phyloP scores from a whole-genome alignment of 2,797 vertebrate species.

The Fratercula arctica region DNA sequence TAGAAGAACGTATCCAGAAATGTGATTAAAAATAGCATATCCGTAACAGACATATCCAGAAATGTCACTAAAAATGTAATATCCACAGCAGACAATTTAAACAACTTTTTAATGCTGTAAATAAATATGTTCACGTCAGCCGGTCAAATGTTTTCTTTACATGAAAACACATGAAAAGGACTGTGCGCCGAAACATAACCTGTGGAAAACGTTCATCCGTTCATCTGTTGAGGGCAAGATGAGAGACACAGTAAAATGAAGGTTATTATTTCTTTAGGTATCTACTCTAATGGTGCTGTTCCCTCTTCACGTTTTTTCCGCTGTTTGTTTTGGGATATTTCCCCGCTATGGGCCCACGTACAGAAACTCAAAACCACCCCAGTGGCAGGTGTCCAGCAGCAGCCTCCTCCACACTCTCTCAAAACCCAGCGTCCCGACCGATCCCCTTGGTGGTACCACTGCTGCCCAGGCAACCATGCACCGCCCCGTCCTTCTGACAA shows the following conservation, averaged over 20 bases:
- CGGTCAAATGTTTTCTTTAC: not conserved
- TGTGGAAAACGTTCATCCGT: not conserved
- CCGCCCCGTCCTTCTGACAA: not conserved
- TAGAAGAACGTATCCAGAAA: not conserved
- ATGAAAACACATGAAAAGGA: not conserved
- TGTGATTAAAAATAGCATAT: not conserved
- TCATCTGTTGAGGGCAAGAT: not conserved
- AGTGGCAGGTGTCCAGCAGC: not conserved
- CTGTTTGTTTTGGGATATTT: not conserved
- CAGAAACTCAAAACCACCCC: not conserved
- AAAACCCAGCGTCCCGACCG: not conserved
- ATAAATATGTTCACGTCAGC: not conserved
- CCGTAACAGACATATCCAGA: not conserved
- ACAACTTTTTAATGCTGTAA: not conserved
- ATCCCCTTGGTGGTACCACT: not conserved
- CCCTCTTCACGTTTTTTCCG: not conserved
- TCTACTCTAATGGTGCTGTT: not conserved
- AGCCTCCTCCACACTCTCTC: not conserved
- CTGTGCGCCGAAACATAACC: not conserved
- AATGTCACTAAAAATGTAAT: not conserved
- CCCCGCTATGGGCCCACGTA: not conserved
- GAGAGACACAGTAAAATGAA: not conserved
- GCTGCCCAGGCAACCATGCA: rapidly evolving
- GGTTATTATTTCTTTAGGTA: not conserved
- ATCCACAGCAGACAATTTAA: not conserved